Percentiles rank a stretch among this genome's conserved stretches.
These are phyloP conservation scores for Anarhynchus alexandrinus DNA, from an alignment of 2,113 vertebrate species.

Conservation along the genomic window DNA sequence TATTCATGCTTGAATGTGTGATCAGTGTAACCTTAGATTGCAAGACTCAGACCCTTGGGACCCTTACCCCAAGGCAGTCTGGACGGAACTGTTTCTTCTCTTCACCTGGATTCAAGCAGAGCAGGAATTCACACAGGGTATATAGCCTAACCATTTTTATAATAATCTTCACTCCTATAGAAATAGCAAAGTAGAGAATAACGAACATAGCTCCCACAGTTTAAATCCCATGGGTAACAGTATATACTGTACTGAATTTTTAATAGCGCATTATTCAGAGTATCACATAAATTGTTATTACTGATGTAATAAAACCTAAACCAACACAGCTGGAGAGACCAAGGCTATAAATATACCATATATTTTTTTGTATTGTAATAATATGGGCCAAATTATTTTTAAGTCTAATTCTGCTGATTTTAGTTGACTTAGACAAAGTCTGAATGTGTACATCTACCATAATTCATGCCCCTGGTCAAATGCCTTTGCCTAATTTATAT, in stretches of 20 bases:
- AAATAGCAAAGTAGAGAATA: slow-evolving; percentile 33
- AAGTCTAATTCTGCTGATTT: slow-evolving; percentile 14
- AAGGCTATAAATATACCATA: slow-evolving; percentile 28
- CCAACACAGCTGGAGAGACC: slow-evolving; percentile 51
- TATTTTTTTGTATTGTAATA: slow-evolving; percentile 34
- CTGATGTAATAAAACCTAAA: slow-evolving; percentile 59
- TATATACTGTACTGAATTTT: slow-evolving; percentile 41
- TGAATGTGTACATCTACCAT: neutral
- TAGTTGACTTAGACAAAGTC: neutral
- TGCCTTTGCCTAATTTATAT: neutral
- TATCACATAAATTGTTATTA: slow-evolving; percentile 62
- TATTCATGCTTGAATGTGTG: neutral
- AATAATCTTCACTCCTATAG: slow-evolving; percentile 34
- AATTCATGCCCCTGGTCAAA: neutral
- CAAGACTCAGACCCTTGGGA: neutral
- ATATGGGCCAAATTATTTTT: slow-evolving; percentile 6
- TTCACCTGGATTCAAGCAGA: slow-evolving; percentile 30
- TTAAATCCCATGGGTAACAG: slow-evolving; percentile 33
- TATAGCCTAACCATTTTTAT: slow-evolving; percentile 20
- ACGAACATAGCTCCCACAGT: slow-evolving; percentile 39
- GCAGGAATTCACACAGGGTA: slow-evolving; percentile 16
- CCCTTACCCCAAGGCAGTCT: neutral
- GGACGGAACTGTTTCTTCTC: neutral
- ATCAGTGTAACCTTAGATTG: neutral
- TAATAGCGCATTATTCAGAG: slow-evolving; percentile 52